Conservation (phyloP, 2,797 vertebrate species). For the Bradypodion ventrale region DNA sequence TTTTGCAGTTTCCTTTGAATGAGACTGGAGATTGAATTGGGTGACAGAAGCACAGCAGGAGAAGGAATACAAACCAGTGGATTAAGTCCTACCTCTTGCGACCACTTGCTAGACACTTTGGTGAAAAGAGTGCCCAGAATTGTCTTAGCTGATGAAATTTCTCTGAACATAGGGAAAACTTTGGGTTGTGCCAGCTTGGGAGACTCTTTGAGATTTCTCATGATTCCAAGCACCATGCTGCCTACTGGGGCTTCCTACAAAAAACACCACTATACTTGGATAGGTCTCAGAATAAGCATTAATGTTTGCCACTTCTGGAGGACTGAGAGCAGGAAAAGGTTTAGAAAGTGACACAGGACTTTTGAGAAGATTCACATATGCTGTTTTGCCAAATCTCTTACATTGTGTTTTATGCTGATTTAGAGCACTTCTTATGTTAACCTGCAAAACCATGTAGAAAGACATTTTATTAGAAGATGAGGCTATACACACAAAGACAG, state of each 20-base stretch:
- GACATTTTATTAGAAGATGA: no score
- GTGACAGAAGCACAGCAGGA: not conserved
- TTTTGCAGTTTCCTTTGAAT: slow-evolving; percentile 61
- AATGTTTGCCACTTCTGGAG: not conserved
- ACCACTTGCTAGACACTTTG: not conserved
- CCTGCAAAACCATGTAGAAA: not conserved
- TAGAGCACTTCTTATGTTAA: not conserved
- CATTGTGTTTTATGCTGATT: not conserved
- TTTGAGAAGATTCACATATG: no score
- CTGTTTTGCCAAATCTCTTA: not conserved
- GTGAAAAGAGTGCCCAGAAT: not conserved
- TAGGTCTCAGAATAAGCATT: not conserved
- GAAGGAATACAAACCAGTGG: no score
- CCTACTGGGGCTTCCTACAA: slow-evolving; percentile 28
- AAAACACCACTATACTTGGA: not conserved
- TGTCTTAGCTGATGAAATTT: slow-evolving; percentile 24
- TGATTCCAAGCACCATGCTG: slow-evolving; percentile 7
- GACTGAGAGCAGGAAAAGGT: not conserved
- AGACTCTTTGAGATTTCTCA: slow-evolving; percentile 9
- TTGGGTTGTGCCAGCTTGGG: not conserved
- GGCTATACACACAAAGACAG: not conserved
- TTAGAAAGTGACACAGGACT: not conserved
- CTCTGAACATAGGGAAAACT: slow-evolving; percentile 14
- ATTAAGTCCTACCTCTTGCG: not conserved
- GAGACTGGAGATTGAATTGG: not conserved